Evolutionary conservation across 2,113 vertebrate genomes (phyloP).

Genomic region (Sander lucioperca): DNA sequence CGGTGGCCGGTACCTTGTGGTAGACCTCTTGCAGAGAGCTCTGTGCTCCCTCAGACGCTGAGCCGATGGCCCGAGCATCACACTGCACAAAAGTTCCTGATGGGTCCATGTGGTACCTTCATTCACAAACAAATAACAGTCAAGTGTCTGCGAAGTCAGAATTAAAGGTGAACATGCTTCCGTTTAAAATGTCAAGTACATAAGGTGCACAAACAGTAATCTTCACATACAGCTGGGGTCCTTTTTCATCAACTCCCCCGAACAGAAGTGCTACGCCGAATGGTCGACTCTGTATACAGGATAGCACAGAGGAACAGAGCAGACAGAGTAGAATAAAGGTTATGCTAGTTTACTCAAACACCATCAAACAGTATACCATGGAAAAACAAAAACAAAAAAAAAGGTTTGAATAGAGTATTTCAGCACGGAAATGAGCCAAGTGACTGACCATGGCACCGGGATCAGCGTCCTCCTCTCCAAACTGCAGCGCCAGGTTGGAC

Average conservation of each 20-base stretch:
- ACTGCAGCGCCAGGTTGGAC: slow-evolving; percentile 97
- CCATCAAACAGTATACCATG: background rate
- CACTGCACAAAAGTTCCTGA: slow-evolving; percentile 99
- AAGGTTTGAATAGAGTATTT: background rate
- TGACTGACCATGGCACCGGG: slow-evolving; percentile 94
- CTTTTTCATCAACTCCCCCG: slow-evolving; percentile 97
- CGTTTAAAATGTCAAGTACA: background rate
- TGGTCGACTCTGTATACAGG: slow-evolving; percentile 90
- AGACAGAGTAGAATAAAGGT: background rate
- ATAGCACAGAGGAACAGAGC: background rate
- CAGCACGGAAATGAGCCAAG: background rate
- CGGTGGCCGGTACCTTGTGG: slow-evolving; percentile 89
- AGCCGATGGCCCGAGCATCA: slow-evolving; percentile 97
- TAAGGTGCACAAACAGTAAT: background rate
- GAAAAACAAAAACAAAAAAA: background rate
- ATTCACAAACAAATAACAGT: slow-evolving; percentile 5
- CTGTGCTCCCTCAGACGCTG: slow-evolving; percentile 97
- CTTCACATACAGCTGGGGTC: slow-evolving; percentile 93
- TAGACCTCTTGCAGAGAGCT: slow-evolving; percentile 99
- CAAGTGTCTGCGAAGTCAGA: background rate
- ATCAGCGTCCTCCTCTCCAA: slow-evolving; percentile 98
- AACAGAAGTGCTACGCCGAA: slow-evolving; percentile 97
- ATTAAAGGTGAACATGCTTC: background rate
- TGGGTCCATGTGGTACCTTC: slow-evolving; percentile 98
- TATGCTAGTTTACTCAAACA: background rate